Evolutionary conservation across 2,888 invertebrate genomes (phyloP), one percentile per base, ranked within the genome.

Genomic region (Eueremaeus valkanovi): DNA sequence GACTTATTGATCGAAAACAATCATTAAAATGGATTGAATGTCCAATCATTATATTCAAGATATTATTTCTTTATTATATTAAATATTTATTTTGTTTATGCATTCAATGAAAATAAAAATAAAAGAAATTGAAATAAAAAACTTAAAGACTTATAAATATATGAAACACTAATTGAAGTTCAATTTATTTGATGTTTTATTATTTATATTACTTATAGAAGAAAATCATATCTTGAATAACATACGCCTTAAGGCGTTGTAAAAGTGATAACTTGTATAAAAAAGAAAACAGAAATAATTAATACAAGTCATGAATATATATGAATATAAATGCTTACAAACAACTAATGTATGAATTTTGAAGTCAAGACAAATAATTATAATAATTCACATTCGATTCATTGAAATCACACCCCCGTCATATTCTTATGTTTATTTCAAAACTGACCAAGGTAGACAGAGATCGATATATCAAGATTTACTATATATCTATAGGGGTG

Each of bases 251-350:
- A 29, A 63, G 18, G 63, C 16, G 3, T 9, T 63, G 8, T 11
- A 8, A 31, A 63, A 63, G 63, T 63, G 63, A 63, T 63, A 63
- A 63, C 31, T 63, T 63, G 8, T 55, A 24, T 55, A 55, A 5
- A 63, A 29, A 63, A 33, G 5, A 31, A 58, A 58, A 21, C 6
- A 16, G 9, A 63, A 31, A 13, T 63, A 63, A 58, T 58, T 58
- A 58, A 58, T 24, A 6, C 21, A 58, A 58, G 58, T 29, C 29
- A 58, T 58, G 58, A 58, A 58, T 40, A 40, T 40, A 40, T 5
- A 45, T 36, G 36, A 36, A 36, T 58, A 63, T 63, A 63, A 63
- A 63, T 63, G 63, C 33, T 18, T 11, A 16, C 6, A 31, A 31
- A 63, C 6, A 31, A 2, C 33, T 63, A 63, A 63, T 63, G 11